Base-by-base conservation (phyloP, 2,888 invertebrate genomes). In the Dioctria linearis region DNA sequence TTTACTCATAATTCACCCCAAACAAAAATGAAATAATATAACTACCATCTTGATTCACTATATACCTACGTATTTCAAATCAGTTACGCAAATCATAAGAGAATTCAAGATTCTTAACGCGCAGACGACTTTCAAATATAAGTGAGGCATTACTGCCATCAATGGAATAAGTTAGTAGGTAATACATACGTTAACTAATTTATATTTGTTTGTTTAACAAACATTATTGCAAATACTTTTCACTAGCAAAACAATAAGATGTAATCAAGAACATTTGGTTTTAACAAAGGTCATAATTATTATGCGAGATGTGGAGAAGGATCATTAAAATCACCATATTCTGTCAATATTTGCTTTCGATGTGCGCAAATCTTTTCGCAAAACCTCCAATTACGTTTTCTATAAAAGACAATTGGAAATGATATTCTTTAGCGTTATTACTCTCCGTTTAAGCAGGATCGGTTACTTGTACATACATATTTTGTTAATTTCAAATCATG, bases 171-270 rank as follows among this genome's bases (percentile, higher is more conserved):
- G 2, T 25, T 25, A 25, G 25, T 25, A 46, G 39, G 46, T 40
- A 66, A 69, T 43, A 8, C 39, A 39, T 25, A 51, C 8, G 46
- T 54, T 78, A 39, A 78, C 13, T 49, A 46, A 46, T 46, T 46
- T 46, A 46, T 46, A 9, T 6, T 46, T 46, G 49, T 9, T 46
- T 46, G 49, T 46, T 9, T 46, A 6, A 9, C 49, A 46, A 46
- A 5, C 49, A 46, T 9, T 46, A 6, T 6, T 46, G 6, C 9
- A 46, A 46, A 46, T 46, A 46, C 49, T 46, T 46, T 9, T 46
- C 49, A 6, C 49, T 46, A 46, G 5, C 9, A 9, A 46, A 46
- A 46, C 25, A 25, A 25, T 25, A 25, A 46, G 5, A 9, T 9
- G 9, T 9, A 46, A 46, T 46, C 9, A 46, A 46, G 49, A 46